Conservation (phyloP, 2,888 invertebrate genomes). For the Hirtodrosophila histrioides region DNA sequence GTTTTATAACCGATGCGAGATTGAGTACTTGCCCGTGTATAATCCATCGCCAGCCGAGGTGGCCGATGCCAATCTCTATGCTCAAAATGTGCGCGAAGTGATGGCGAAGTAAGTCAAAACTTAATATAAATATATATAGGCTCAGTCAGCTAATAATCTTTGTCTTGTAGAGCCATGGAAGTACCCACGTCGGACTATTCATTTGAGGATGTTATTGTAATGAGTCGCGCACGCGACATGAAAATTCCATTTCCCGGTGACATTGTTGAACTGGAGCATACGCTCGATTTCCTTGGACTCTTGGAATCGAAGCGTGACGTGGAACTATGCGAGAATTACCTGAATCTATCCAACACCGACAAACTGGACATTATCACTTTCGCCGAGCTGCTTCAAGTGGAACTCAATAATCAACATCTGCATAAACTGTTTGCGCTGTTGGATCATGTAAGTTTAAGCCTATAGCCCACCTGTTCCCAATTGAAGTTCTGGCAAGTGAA, state of each 20-base stretch:
- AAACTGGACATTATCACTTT: slow-evolving; percentile 77
- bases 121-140: neutral
- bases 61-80: slow-evolving; percentile 93
- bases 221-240: slow-evolving; percentile 92
- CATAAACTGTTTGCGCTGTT: slow-evolving; percentile 79
- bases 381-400: slow-evolving; percentile 72
- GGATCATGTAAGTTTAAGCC: slow-evolving; percentile 74
- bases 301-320: slow-evolving; percentile 86
- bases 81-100: slow-evolving; percentile 93
- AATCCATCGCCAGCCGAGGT: slow-evolving; percentile 94
- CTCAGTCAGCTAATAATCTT: neutral
- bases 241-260: slow-evolving; percentile 90
- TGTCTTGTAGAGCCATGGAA: slow-evolving; percentile 88
- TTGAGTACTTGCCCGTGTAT: slow-evolving; percentile 97
- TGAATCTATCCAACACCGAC: slow-evolving; percentile 62
- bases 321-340: slow-evolving; percentile 66
- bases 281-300: slow-evolving; percentile 90
- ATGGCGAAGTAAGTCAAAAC: slow-evolving; percentile 93
- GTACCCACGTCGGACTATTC: slow-evolving; percentile 96
- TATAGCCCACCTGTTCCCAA: no score
- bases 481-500: no score
- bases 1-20: slow-evolving; percentile 93
- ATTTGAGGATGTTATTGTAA: slow-evolving; percentile 95
- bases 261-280: slow-evolving; percentile 91
- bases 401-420: slow-evolving; percentile 71